Conservation (phyloP, 2,113 vertebrate species). For the Australoheros scitulus region DNA sequence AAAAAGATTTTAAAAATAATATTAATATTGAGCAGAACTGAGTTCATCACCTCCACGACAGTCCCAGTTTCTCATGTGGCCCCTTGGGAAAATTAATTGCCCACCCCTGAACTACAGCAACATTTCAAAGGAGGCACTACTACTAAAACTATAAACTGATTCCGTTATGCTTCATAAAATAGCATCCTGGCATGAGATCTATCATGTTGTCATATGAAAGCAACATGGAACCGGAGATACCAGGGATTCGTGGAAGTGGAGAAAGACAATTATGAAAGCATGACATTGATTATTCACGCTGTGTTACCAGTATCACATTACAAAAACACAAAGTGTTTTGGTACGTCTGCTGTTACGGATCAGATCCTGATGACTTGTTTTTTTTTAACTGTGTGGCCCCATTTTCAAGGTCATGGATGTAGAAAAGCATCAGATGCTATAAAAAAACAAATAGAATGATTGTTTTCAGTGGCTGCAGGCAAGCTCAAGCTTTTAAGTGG, state of each 20-base stretch:
- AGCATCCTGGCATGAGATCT: neutral
- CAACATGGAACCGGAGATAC: neutral
- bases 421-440: slow-evolving; percentile 44
- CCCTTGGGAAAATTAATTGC: neutral
- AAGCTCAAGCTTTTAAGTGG: slow-evolving; percentile 23
- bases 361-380: slow-evolving; percentile 43
- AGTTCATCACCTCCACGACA: neutral
- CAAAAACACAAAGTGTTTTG: slow-evolving; percentile 29
- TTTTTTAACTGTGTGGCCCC: neutral
- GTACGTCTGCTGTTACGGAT: slow-evolving; percentile 35
- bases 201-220: neutral
- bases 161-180: neutral
- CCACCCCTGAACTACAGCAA: neutral
- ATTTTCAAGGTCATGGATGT: slow-evolving; percentile 8
- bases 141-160: neutral
- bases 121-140: neutral
- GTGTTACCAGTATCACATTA: slow-evolving; percentile 39
- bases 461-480: slow-evolving; percentile 33
- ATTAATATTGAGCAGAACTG: neutral
- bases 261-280: slow-evolving; percentile 20
- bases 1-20: neutral
- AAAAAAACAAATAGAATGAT: slow-evolving; percentile 24
- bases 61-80: neutral
- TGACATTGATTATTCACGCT: slow-evolving; percentile 28
- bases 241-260: neutral